A percentile compares a stretch with the other conserved stretches of the same genome.
phyloP scores from a whole-genome alignment of 2,888 invertebrate genomes.

The Crematogaster levior region DNA sequence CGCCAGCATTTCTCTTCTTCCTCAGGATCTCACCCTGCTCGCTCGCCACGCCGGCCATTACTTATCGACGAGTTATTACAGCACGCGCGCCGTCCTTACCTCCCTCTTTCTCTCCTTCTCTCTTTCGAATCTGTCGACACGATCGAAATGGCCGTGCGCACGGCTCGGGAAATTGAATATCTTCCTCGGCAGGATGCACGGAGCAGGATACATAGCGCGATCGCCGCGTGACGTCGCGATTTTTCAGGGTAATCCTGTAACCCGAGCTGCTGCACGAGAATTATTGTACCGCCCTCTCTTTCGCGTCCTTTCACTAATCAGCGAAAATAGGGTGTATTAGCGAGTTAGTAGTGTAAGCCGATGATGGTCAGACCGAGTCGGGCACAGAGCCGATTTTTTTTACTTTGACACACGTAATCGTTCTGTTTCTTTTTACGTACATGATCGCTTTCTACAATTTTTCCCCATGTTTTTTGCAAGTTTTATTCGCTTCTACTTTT shows the following conservation, averaged over 20 bases:
- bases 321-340: too few species aligned
- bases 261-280: neutral
- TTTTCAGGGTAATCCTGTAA: conserved; percentile 2
- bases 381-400: neutral
- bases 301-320: neutral
- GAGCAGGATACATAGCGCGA: neutral
- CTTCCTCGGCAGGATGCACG: conserved; percentile 27
- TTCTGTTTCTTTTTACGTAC: neutral
- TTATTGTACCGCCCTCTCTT: neutral
- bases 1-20: conserved; percentile 29
- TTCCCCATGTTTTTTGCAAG: neutral
- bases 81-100: conserved; percentile 50
- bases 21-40: conserved; percentile 7
- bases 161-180: conserved; percentile 54
- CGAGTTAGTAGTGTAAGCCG: neutral
- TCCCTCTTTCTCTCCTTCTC: conserved; percentile 20
- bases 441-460: neutral
- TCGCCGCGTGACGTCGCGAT: neutral
- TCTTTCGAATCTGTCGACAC: conserved; percentile 45
- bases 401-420: neutral
- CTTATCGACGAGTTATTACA: conserved; percentile 74
- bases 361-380: neutral
- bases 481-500: neutral
- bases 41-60: conserved; percentile 61
- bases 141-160: conserved; percentile 38